A percentile compares a stretch with the other conserved stretches of the same genome.
These are phyloP conservation scores for Eleginops maclovinus DNA, from an alignment of 2,113 vertebrate genomes.

Conservation along the genomic window DNA sequence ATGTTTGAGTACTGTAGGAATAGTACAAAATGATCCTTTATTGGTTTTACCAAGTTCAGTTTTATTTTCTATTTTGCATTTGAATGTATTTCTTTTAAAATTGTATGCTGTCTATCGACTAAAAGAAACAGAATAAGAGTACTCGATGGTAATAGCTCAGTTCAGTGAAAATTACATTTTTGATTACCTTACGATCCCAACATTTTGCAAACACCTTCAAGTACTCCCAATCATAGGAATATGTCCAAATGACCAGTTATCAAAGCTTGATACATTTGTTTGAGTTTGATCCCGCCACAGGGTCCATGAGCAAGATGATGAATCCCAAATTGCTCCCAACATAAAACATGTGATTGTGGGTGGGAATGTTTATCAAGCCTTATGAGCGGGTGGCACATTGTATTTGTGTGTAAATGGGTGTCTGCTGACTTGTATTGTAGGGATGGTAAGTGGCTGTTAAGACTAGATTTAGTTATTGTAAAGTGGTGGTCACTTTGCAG, in stretches of 20 bases:
- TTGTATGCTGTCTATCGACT: not conserved
- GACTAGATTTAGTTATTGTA: not conserved
- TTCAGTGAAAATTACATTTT: not conserved
- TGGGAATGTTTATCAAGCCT: no score
- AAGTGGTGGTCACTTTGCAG: conserved; percentile 6
- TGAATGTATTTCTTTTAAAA: not conserved
- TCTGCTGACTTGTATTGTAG: no score
- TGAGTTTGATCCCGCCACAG: not conserved
- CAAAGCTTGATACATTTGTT: not conserved
- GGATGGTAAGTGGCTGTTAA: no score
- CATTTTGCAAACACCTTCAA: not conserved
- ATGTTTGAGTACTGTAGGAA: not conserved
- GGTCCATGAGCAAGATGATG: no score
- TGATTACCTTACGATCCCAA: not conserved
- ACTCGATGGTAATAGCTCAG: not conserved
- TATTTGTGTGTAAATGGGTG: no score
- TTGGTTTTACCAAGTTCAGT: not conserved
- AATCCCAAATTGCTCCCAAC: no score
- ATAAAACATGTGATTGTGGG: no score
- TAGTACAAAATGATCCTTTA: not conserved
- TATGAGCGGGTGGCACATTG: no score
- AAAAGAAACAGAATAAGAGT: not conserved
- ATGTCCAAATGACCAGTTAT: not conserved
- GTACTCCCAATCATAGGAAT: not conserved
- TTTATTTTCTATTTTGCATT: not conserved